Percentiles rank a stretch among this genome's conserved stretches.
Evolutionary conservation across 2,888 invertebrate genomes (phyloP).

Genomic region (Argyresthia goedartella): DNA sequence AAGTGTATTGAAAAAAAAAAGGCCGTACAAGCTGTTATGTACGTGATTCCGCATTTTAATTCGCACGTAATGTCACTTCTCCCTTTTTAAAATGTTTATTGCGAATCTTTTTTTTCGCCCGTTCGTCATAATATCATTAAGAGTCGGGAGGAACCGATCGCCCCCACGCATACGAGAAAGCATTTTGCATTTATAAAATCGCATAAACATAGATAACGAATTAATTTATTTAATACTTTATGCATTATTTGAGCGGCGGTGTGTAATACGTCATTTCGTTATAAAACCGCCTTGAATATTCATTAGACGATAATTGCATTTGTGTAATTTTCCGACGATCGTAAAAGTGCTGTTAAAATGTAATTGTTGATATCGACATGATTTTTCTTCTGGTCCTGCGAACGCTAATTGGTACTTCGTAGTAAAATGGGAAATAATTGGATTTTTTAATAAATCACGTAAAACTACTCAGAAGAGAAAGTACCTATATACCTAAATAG

Average conservation of each 20-base stretch:
- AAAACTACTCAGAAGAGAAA: no score
- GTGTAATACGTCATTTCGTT: not conserved
- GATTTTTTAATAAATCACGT: no score
- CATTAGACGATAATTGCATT: slow-evolving; percentile 39
- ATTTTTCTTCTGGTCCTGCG: not conserved
- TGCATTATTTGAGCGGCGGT: not conserved
- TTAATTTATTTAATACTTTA: slow-evolving; percentile 7
- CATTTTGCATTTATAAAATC: slow-evolving; percentile 28
- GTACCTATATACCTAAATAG: no score
- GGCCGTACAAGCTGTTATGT: slow-evolving; percentile 43
- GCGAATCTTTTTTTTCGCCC: slow-evolving; percentile 23
- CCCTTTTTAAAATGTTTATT: slow-evolving; percentile 51
- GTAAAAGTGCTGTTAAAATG: slow-evolving; percentile 23
- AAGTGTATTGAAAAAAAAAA: slow-evolving; percentile 52
- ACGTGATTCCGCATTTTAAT: slow-evolving; percentile 69
- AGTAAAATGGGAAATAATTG: no score
- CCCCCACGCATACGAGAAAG: slow-evolving; percentile 28
- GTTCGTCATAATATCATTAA: slow-evolving; percentile 23
- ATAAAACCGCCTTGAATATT: slow-evolving; percentile 31
- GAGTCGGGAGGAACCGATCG: slow-evolving; percentile 24
- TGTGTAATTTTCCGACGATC: slow-evolving; percentile 30
- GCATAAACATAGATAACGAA: slow-evolving; percentile 15
- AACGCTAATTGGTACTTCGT: not conserved
- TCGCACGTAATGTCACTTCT: slow-evolving; percentile 46
- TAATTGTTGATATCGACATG: slow-evolving; percentile 5